phyloP scores from a whole-genome alignment of 2,797 vertebrate species.

The Sciurus carolinensis region DNA sequence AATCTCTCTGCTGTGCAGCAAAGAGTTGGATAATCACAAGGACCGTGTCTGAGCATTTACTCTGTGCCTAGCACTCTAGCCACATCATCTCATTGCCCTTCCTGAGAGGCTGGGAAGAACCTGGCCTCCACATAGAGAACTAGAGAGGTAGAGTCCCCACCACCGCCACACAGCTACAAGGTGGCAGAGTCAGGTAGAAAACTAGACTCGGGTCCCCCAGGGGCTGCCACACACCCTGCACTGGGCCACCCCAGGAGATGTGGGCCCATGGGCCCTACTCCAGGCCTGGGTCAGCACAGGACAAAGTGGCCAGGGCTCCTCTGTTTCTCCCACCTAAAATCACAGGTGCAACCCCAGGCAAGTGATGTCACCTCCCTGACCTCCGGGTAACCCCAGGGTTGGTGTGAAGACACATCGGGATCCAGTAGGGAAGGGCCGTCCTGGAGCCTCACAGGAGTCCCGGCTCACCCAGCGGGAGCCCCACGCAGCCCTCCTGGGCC shows the following conservation, averaged over 20 bases:
- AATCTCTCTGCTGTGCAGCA: too few species aligned
- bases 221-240: too few species aligned
- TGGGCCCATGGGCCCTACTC: neutral
- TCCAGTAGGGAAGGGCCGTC: neutral
- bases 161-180: neutral
- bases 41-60: neutral
- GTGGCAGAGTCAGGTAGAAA: neutral
- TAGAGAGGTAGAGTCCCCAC: neutral
- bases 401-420: neutral
- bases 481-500: accelerated
- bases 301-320: neutral
- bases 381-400: neutral
- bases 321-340: neutral
- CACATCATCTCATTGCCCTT: too few species aligned
- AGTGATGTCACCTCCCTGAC: neutral
- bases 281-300: too few species aligned
- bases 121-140: neutral
- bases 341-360: neutral
- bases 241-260: neutral
- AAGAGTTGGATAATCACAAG: neutral
- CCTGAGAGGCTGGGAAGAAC: neutral
- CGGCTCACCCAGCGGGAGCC: too few species aligned
- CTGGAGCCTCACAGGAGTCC: neutral
- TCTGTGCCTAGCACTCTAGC: accelerated
- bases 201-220: neutral